Percentiles rank a stretch among this genome's conserved stretches.
Conservation (phyloP, 2,113 vertebrate genomes). For the Barbus barbus region DNA sequence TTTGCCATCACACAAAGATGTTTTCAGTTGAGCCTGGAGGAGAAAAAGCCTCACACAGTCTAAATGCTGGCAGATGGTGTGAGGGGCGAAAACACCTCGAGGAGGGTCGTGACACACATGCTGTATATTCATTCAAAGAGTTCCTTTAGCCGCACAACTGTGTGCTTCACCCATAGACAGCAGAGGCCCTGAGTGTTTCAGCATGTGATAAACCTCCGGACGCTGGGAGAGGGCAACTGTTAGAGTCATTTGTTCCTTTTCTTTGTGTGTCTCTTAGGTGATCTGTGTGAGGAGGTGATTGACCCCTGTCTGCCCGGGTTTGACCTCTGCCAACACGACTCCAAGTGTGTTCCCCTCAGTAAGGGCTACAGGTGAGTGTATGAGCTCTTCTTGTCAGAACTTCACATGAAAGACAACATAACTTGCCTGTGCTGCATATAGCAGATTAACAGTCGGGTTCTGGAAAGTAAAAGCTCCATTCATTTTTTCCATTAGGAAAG, state of each 20-base stretch:
- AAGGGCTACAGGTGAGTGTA: constrained; percentile 82
- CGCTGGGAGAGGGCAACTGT: not conserved
- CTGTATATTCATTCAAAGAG: constrained; percentile 30
- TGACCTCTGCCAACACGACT: constrained; percentile 90
- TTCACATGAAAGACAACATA: constrained; percentile 28
- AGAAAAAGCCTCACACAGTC: constrained; percentile 24
- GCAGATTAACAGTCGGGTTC: too few species aligned
- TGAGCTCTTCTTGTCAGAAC: constrained; percentile 19
- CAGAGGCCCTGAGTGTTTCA: constrained; percentile 14
- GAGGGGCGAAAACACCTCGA: constrained; percentile 14
- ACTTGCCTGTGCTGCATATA: not conserved
- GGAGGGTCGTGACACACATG: constrained; percentile 32
- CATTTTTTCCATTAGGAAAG: too few species aligned
- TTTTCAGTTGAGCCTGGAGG: constrained; percentile 51
- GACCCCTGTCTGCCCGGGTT: constrained; percentile 84
- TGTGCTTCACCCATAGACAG: not conserved
- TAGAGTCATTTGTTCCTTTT: not conserved
- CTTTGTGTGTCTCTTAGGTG: constrained; percentile 74
- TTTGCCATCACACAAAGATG: constrained; percentile 39
- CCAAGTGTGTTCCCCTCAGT: constrained; percentile 85
- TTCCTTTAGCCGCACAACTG: constrained; percentile 11
- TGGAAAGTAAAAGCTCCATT: too few species aligned
- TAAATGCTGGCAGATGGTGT: constrained; percentile 40
- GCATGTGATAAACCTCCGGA: not conserved
- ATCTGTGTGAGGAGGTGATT: constrained; percentile 91